Evolutionary conservation across 2,113 vertebrate species (phyloP), one percentile per base, ranked within the genome.

Genomic region (Chionomys nivalis): DNA sequence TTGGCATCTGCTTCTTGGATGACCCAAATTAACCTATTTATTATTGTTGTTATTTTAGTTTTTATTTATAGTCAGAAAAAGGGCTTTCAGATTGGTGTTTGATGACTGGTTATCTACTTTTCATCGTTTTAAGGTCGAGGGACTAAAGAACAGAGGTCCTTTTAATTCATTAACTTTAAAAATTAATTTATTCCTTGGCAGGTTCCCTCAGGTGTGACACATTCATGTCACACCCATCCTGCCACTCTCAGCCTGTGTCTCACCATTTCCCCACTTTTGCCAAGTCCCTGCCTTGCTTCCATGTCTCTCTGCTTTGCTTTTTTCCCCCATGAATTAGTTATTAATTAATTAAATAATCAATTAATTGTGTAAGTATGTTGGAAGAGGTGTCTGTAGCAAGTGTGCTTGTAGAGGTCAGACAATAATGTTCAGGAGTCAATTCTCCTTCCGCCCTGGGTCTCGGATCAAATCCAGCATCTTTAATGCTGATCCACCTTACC

Each of bases 1-100:
- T 89, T 90, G 90, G 17, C n/a, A 82, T 93, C 52, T 94, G 58
- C 92, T 70, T 65, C 28, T 63, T 81, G 26, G 44, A 91, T 16
- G 52, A 81, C 49, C 83, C 70, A 23, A 81, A 58, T 44, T 49
- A 76, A 63, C 31, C 31, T 39, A 44, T 42, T 95, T 94, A 65
- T 81, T 75, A 44, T 70, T 61, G 55, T 19, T 14, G 58, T 49
- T 61, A 52, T 88, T 85, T 91, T 79, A 49, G 61, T 78, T 83
- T 66, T 39, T 6, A 66, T 61, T 94, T 89, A 33, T 19, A 82
- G n/a, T 76, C 36, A 55, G 8, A 82, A 55, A 36, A 79, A 90
- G 78, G 81, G 0, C 0, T 92, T 92, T 28, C 24, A 87, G 16
- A 44, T 23, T 33, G 63, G n/a, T 58, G 8, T 95, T 89, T 72